Conservation (phyloP, 2,113 vertebrate genomes). For the Phyllopteryx taeniolatus region DNA sequence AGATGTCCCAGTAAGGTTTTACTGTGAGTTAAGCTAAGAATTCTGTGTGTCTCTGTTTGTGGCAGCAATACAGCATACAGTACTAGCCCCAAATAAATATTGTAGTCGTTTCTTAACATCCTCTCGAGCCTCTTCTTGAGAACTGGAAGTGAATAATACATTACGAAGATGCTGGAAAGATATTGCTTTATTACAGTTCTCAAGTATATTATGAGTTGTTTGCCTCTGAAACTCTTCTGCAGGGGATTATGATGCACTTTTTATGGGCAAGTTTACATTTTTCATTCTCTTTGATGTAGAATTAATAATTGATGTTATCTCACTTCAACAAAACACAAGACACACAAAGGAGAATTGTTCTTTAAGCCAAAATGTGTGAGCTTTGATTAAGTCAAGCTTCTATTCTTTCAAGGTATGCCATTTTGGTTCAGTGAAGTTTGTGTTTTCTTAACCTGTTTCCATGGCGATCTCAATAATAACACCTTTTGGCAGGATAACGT, state of each 20-base stretch:
- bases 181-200: constrained; percentile 66
- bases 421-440: constrained; percentile 34
- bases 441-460: constrained; percentile 46
- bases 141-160: constrained; percentile 75
- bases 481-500: constrained; percentile 46
- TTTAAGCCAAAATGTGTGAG: constrained; percentile 23
- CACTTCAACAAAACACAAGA: constrained; percentile 14
- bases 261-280: constrained; percentile 41
- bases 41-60: constrained; percentile 10
- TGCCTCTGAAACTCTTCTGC: constrained; percentile 45
- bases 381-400: constrained; percentile 32
- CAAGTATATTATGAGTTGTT: constrained; percentile 66
- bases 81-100: constrained; percentile 68
- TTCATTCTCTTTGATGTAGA: constrained; percentile 49
- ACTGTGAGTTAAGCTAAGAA: background rate
- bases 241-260: constrained; percentile 46
- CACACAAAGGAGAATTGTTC: constrained; percentile 26
- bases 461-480: constrained; percentile 55
- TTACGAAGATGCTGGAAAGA: constrained; percentile 64
- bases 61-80: background rate
- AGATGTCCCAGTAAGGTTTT: background rate
- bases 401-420: constrained; percentile 16
- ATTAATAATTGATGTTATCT: constrained; percentile 53
- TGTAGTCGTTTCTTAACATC: constrained; percentile 70
- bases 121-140: constrained; percentile 70